Evolutionary conservation across 2,888 invertebrate genomes (phyloP), one percentile per base, ranked within the genome.

Genomic region (Ophion ventricosus): DNA sequence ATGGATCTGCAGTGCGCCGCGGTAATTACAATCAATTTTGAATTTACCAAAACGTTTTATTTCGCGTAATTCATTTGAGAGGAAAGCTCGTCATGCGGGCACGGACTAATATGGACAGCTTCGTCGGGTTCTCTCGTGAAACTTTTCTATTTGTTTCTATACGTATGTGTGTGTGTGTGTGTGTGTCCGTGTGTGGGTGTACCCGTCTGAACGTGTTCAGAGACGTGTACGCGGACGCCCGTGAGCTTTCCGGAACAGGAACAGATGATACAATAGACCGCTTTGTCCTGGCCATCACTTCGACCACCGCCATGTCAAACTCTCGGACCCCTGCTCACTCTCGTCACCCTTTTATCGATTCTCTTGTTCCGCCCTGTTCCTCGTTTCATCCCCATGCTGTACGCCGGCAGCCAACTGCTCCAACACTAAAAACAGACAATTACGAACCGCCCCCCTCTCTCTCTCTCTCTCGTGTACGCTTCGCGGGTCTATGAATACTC

Each of bases 271-370:
- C 85, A 85, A 86, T 83, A 80, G 77, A 74, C 75, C 79, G 82
- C 86, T 84, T 84, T 86, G 85, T 86, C 66, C 85, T 80, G 75
- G 77, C 82, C 85, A 82, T 86, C 85, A 81, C 78, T 82, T 83
- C 79, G 77, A 86, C 85, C 82, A 85, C 86, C 82, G 82, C 72
- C 83, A 82, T 85, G 86, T 86, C 86, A 86, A 86, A 86, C 82
- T 82, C 80, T 80, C 82, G 82, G 69, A 82, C 85, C 85, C 85
- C 49, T 49, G 49, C 49, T 80, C 85, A 77, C 85, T 82, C 80
- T 85, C 73, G 82, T 76, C 85, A 82, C 85, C 85, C 85, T 85
- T 84, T 85, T 85, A 85, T 85, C 82, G 85, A 82, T 82, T 85
- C 80, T 57, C 82, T 80, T 85, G 85, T 84, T 80, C 82, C 63